Base-by-base conservation (phyloP, 37 sponge, comb jelly and placozoan species). In the Hormiphora californensis region DNA sequence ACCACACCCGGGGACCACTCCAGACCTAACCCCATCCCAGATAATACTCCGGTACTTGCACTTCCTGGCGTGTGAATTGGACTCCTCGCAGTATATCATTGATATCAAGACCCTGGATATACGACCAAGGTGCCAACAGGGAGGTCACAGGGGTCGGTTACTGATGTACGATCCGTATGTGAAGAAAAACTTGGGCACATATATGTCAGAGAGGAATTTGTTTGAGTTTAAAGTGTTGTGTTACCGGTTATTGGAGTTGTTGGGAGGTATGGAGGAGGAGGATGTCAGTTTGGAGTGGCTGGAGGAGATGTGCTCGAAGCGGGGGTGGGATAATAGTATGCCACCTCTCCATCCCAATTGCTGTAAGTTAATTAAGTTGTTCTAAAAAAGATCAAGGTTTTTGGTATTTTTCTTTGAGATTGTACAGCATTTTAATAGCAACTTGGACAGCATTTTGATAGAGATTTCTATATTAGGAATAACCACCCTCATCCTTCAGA, bases 61-160 rank as follows among this genome's bases (percentile, higher is more conserved):
- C 1, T 73, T 25, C 44, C 19, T 73, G 21, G 8, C 81, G 0
- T 73, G 81, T 73, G 44, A 73, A 19, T 12, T 73, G n/a, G 81
- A 73, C 23, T 40, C 44, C 23, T 39, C 81, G 4, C 9, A 73
- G 44, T 39, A 32, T 46, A 28, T 3, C 21, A 17, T 40, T 4
- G 81, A 73, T 41, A 73, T 73, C 41, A 73, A 28, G 43, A 32
- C 43, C 23, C 7, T 0, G 8, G 8, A 73, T 40, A 40, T 27
- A 21, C 21, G 40, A 27, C 1, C 41, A 3, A 39, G 81, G 25
- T 30, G 12, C 21, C 12, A 39, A 12, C 32, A 73, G 8, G 40
- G 17, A 22, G 81, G 81, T 15, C 43, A 43, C 12, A 8, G 3
- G 35, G 81, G 81, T 23, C 32, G 35, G 25, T 28, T 73, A 30